Evolutionary conservation across 2,113 vertebrate species (phyloP), one percentile per base, ranked within the genome.

Genomic region (Clarias magur): DNA sequence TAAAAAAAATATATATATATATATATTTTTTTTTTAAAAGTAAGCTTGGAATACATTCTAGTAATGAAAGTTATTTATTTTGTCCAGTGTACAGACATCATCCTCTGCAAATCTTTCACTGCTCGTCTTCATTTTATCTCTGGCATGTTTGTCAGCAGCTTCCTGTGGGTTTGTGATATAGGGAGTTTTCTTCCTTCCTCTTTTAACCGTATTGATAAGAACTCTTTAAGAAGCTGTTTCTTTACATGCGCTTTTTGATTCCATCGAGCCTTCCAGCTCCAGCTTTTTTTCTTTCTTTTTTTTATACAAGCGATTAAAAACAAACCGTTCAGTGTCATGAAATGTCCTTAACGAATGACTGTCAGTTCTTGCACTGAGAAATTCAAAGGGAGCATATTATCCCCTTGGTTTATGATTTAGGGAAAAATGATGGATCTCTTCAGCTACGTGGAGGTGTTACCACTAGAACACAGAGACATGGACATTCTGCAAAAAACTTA

Each of bases 181-280:
- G 83, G 75, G 53, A 70, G 84, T 90, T 90, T 94, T 90, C 92
- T 91, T 87, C 13, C 73, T 67, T 87, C 54, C 67, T 86, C 65
- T 63, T 8, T 80, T 89, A 80, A 65, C 63, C n/a, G 59, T 19
- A 75, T 19, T 63, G 13, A 73, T 38, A 65, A 57, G 38, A 38
- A 42, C 70, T 34, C 25, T 53, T 80, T 42, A 80, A 68, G 75
- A 80, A 68, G 62, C 42, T 80, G 85, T 70, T 86, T 80, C 21
- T 80, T 34, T 34, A 67, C 53, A 70, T 21, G 3, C 23, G 56
- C n/a, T 62, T 87, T 8, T 73, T 8, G 17, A 30, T 25, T 57
- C 38, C 38, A 56, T 10, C 38, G 59, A 27, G 4, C 53, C 13
- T 60, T 56, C 13, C 42, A 11, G n/a, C 23, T 73, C 12, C 63